Base-by-base conservation (phyloP, 2,113 vertebrate species). In the human (Homo sapiens) region DNA sequence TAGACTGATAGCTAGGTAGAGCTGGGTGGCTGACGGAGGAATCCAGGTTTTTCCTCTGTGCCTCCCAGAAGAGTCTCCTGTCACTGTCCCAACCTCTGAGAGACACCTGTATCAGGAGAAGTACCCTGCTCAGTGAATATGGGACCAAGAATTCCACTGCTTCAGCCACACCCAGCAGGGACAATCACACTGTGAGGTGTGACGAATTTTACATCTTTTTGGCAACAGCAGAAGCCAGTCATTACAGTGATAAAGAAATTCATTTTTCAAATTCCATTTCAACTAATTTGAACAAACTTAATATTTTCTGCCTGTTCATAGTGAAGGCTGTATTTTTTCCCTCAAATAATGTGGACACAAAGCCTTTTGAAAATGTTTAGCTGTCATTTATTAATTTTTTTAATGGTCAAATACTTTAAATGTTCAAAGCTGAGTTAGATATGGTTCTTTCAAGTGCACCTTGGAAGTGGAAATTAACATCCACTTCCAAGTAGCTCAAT, bases 281-380 rank as follows among this genome's bases (percentile, higher is more conserved):
- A 96, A 52, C 35, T 68, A 35, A 90, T 88, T 82, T 91, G 23
- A 40, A 5, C 22, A 79, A 79, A 66, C 12, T 8, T 35, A 18
- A 57, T 12, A 32, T 55, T 72, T 57, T 59, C 35, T 85, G 72
- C 22, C 16, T 85, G 25, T 45, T 93, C 8, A 38, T 32, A 72
- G 23, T 48, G 79, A 75, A 83, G 93, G 13, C 30, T 94, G 2
- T 45, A 52, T 57, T 59, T 16, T 35, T 4, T 5, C 1, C 4
- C 17, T 48, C 20, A 82, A 95, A 80, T 64, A 35, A 90, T 3
- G 13, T 45, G 50, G 27, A 55, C 45, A 25, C 20, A 70, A 97
- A 92, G 30, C 7, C 43, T 95, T 96, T 81, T 64, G 57, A 83
- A 95, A 92, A 27, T 30, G 48, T 73, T 92, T 89, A 79, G 14